Conservation (phyloP, 1,140 invertebrate genomes). For the Matsumurasca onukii region DNA sequence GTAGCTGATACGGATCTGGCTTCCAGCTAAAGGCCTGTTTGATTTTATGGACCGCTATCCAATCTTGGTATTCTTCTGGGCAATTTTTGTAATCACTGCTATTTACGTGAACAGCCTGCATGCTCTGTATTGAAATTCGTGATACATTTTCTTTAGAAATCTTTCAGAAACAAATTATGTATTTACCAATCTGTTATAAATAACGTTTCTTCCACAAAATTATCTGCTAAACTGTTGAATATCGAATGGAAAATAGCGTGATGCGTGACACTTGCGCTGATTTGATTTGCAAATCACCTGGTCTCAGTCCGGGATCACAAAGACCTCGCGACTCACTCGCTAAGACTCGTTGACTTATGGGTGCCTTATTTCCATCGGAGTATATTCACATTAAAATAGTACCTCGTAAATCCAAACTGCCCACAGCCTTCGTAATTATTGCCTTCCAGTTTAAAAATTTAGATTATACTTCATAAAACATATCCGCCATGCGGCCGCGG, state of each 20-base stretch:
- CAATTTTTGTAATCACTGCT: conserved; percentile 22
- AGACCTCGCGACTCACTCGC: too few species aligned
- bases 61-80: neutral
- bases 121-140: neutral
- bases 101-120: neutral
- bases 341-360: too few species aligned
- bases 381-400: conserved; percentile 21
- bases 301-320: neutral
- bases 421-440: conserved; percentile 19
- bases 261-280: neutral
- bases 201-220: too few species aligned
- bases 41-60: conserved; percentile 5
- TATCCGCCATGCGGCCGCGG: conserved; percentile 1
- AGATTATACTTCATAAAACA: conserved; percentile 11
- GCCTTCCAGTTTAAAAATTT: conserved; percentile 24
- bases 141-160: too few species aligned
- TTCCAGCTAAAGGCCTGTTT: conserved; percentile 12
- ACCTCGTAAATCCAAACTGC: conserved; percentile 9
- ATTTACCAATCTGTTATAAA: too few species aligned
- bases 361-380: conserved; percentile 12
- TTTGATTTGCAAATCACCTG: conserved; percentile 10
- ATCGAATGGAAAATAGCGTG: too few species aligned
- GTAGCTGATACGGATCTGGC: conserved; percentile 15
- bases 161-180: too few species aligned
- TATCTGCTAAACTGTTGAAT: too few species aligned